Conservation (phyloP, 2,113 vertebrate genomes). For the Oryzias melastigma region DNA sequence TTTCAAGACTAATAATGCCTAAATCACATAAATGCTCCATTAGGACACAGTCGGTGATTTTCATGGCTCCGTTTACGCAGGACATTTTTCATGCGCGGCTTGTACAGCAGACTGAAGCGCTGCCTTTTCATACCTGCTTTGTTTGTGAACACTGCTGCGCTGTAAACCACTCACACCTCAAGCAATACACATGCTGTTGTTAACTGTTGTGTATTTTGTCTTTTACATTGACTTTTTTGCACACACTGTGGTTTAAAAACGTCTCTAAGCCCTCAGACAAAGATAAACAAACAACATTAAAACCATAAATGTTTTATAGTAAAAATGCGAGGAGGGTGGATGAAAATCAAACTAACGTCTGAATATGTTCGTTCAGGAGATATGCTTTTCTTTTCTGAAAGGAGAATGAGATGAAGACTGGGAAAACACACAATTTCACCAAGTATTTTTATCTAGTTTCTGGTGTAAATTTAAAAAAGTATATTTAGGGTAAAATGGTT, state of each 20-base stretch:
- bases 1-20: conserved; percentile 53
- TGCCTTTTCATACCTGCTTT: conserved; percentile 21
- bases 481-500: too few species aligned
- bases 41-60: conserved; percentile 46
- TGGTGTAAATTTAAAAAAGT: too few species aligned
- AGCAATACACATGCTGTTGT: conserved; percentile 29
- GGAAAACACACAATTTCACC: too few species aligned
- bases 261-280: background rate
- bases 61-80: conserved; percentile 32
- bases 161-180: conserved; percentile 32
- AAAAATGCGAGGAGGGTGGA: too few species aligned
- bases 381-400: too few species aligned
- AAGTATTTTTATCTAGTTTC: too few species aligned
- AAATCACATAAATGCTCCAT: conserved; percentile 54
- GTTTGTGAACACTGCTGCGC: conserved; percentile 33
- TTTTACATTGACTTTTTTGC: conserved; percentile 34
- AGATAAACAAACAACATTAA: background rate
- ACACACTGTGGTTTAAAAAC: too few species aligned
- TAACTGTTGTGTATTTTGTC: conserved; percentile 45
- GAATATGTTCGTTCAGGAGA: too few species aligned
- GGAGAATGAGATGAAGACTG: too few species aligned
- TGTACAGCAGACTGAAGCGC: conserved; percentile 25
- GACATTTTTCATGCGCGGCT: conserved; percentile 46
- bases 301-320: background rate
- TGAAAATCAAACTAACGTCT: too few species aligned